Evolutionary conservation across 2,797 vertebrate genomes (phyloP).

Genomic region (Scarus forsteni): DNA sequence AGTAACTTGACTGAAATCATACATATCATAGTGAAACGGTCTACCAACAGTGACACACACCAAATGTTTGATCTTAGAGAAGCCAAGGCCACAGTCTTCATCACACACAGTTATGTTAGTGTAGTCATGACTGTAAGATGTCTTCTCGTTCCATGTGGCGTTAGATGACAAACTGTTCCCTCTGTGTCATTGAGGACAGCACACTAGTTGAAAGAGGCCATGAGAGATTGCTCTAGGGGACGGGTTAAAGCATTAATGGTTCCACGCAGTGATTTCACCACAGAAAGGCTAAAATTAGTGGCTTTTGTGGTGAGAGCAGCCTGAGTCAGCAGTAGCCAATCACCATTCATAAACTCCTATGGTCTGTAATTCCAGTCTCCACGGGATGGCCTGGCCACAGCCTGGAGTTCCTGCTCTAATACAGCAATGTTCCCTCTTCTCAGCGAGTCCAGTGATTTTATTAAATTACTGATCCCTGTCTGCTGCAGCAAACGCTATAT

Average conservation of each 20-base stretch:
- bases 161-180: neutral
- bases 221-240: slow-evolving; percentile 30
- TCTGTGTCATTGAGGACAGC: slow-evolving; percentile 6
- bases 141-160: slow-evolving; percentile 8
- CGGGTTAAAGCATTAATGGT: slow-evolving; percentile 68
- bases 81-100: too few species aligned
- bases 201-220: slow-evolving; percentile 3
- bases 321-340: slow-evolving; percentile 86
- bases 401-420: slow-evolving; percentile 80
- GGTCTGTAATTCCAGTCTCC: slow-evolving; percentile 76
- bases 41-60: too few species aligned
- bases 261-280: slow-evolving; percentile 57
- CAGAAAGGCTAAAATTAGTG: slow-evolving; percentile 75
- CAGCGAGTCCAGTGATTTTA: slow-evolving; percentile 63
- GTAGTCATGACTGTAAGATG: neutral
- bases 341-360: slow-evolving; percentile 78
- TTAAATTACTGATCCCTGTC: slow-evolving; percentile 56
- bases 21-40: too few species aligned
- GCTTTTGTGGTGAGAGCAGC: slow-evolving; percentile 73
- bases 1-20: too few species aligned
- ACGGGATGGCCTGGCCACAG: slow-evolving; percentile 69
- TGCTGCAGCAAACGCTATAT: slow-evolving; percentile 10
- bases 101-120: neutral
- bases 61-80: too few species aligned
- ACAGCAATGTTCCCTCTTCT: slow-evolving; percentile 62